phyloP scores from a whole-genome alignment of 2,113 vertebrate species.

The Eulemur rufifrons region DNA sequence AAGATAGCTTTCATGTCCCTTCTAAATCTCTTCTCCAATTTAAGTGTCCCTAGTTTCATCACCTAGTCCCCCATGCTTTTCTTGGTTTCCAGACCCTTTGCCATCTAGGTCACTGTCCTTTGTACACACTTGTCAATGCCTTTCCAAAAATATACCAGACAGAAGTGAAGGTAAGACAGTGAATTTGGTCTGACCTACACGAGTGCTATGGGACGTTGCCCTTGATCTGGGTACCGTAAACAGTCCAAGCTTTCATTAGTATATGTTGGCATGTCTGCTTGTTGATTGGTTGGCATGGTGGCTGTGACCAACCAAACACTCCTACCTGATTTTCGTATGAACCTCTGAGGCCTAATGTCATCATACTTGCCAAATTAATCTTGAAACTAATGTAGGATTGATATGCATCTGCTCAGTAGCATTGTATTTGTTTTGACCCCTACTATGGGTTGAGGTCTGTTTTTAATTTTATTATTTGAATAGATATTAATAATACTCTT shows the following conservation, averaged over 20 bases:
- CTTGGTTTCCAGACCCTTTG: not conserved
- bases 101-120: constrained; percentile 45
- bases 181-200: not conserved
- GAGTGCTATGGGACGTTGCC: not conserved
- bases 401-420: not conserved
- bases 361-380: not conserved
- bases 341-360: not conserved
- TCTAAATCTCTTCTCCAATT: not conserved
- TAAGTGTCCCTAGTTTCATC: not conserved
- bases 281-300: not conserved
- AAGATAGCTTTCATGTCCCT: constrained; percentile 8
- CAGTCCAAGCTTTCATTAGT: not conserved
- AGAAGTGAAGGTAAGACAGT: not conserved
- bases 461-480: constrained; percentile 2
- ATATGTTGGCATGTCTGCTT: not conserved
- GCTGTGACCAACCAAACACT: not conserved
- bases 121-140: not conserved
- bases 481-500: not conserved
- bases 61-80: not conserved
- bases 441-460: not conserved
- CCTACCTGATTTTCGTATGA: not conserved
- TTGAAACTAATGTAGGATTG: not conserved
- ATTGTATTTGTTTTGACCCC: constrained; percentile 11
- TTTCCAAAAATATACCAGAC: constrained; percentile 5
- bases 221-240: not conserved